Evolutionary conservation across 64 coral and sea anemone genomes (phyloP), one percentile per base, ranked within the genome.

Genomic region (Anthopleura sola): DNA sequence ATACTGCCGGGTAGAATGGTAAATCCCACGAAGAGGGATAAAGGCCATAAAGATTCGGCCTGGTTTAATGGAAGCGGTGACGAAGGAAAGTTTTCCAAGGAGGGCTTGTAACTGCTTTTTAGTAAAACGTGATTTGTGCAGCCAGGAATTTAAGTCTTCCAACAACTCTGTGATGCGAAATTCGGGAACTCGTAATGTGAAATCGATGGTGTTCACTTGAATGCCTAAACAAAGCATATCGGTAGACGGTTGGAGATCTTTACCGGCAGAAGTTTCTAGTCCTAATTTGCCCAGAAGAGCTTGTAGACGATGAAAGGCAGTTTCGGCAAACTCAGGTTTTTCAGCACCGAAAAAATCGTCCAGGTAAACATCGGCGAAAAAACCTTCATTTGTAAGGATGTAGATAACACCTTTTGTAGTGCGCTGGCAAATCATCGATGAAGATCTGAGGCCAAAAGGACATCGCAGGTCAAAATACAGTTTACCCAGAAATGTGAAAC

Each of bases 341-440:
- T 86, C 62, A 11, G 84, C 62, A 7, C 84, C 66, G 28, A 75
- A 86, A 86, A 86, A 86, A 81, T 88, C 55, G 19, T 88, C 56
- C 11, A 88, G 20, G 49, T 88, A 88, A 60, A 88, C 75, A 19
- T 88, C 76, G 15, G 77, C 39, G 10, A 33, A 38, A 49, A 37
- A 88, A 62, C 86, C 86, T 64, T 60, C 75, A 6, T 47, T 60
- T 1, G 75, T 81, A 58, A 87, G 78, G 24, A 78, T 51, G 56
- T 79, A 51, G 36, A 87, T 58, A 8, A 87, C 86, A 4, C 28
- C 40, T 28, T 36, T 10, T 56, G 49, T 87, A 51, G 86, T 86
- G 49, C 62, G 19, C 62, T 68, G 62, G 28, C 62, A 68, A 19
- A 68, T 68, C 20, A 68, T 3, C 3, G 62, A 3, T 68, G 62